Evolutionary conservation across 1,140 invertebrate genomes (phyloP), one percentile per base, ranked within the genome.

Genomic region (Aleiodes sp.): DNA sequence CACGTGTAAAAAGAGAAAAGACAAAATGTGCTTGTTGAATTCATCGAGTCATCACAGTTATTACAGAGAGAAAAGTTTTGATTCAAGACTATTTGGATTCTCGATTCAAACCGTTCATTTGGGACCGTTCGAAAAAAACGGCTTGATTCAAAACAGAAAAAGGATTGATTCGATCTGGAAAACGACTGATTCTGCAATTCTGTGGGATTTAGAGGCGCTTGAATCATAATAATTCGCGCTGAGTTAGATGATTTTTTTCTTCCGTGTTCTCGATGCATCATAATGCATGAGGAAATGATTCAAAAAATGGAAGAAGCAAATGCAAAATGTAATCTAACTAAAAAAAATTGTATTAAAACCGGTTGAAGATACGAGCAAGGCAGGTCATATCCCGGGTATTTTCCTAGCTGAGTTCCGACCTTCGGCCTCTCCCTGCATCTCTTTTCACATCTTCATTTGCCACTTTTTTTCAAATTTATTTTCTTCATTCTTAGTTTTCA

Each of bases 401-500:
- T 79, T 74, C 75, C 71, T 73, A 71, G 67, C 73, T 71, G 33
- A 61, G 43, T 41, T 62, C 65, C 74, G 73, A 80, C 78, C 76
- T 80, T 76, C 75, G 76, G 72, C 78, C 78, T 73, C 74, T 64
- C 74, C 73, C 65, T 71, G 28, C 37, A 37, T 33, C 39, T 24
- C 39, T 41, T 39, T 35, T 37, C 33, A 59, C 68, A 64, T 64
- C 39, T 68, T 62, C 43, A 57, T 56, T 57, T 57, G 46, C 41
- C 59, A 59, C 64, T 63, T 63, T 57, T 61, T 62, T n/a, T n/a
- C n/a, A n/a, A n/a, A n/a, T n/a, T n/a, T n/a, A n/a, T n/a, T n/a
- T n/a, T n/a, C n/a, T n/a, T n/a, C n/a, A n/a, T n/a, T 63, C 61
- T 28, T 39, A 43, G 29, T 65, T 24, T 65, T 28, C 24, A 31